Conservation (phyloP, 2,797 vertebrate species). For the Peromyscus melanophrys region DNA sequence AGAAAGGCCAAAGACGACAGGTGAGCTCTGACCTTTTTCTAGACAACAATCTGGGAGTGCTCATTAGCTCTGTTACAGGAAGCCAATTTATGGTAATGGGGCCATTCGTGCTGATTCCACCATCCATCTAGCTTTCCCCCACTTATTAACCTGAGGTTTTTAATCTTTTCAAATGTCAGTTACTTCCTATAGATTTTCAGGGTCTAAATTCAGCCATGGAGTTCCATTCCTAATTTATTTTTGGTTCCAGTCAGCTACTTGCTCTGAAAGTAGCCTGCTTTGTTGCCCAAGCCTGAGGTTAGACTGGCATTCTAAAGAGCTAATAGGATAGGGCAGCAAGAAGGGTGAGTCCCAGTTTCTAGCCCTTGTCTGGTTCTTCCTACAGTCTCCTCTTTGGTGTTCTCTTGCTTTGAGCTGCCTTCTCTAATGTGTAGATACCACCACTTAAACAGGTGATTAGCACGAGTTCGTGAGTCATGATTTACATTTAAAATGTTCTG, state of each 20-base stretch:
- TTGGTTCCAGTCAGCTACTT: background rate
- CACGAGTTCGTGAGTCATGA: constrained; percentile 74
- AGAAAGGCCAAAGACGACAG: constrained; percentile 54
- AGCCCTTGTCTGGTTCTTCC: constrained; percentile 35
- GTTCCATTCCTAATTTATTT: constrained; percentile 18
- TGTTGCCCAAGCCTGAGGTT: background rate
- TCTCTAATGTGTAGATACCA: constrained; percentile 54
- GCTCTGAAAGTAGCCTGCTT: constrained; percentile 35
- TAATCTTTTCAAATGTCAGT: constrained; percentile 14
- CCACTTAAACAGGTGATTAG: constrained; percentile 58
- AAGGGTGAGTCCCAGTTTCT: background rate
- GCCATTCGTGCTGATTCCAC: background rate
- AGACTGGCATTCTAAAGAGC: background rate
- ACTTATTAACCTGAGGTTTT: constrained; percentile 20
- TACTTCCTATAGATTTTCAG: constrained; percentile 53
- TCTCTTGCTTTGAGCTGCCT: constrained; percentile 65
- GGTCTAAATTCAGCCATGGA: constrained; percentile 37
- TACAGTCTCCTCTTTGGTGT: constrained; percentile 54
- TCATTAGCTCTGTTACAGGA: background rate
- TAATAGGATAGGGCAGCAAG: constrained; percentile 3
- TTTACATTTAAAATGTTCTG: constrained; percentile 79
- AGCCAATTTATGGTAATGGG: constrained; percentile 1
- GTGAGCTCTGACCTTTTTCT: constrained; percentile 23
- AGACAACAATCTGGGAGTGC: background rate
- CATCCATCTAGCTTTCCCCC: background rate